Base-by-base conservation (phyloP, 2,888 invertebrate species). In the Apeira syringaria region DNA sequence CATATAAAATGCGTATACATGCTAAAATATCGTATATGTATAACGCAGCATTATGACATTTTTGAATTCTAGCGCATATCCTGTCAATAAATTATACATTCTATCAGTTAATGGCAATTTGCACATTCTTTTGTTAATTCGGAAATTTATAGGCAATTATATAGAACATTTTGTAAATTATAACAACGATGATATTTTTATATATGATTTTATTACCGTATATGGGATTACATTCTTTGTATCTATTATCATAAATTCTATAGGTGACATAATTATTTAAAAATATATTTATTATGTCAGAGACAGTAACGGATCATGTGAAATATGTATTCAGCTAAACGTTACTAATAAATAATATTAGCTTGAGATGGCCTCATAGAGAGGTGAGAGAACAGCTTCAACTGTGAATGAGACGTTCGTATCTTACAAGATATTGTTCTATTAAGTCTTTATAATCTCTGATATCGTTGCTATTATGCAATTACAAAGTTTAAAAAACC, bases 171-270 rank as follows among this genome's bases (percentile, higher is more conserved):
- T n/a, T 37, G 38, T 50, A 45, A 50, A 53, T 50, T 49, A 50
- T 50, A 32, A 39, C 32, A 37, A 38, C 45, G 47, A 40, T 40
- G 42, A 56, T 34, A 43, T 46, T 54, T 59, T 60, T 53, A 53
- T 53, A 53, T 58, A 35, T 40, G 34, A 28, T 52, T 58, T 42
- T 35, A 56, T 59, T 50, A 42, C 43, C 37, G 35, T 56, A 56
- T 56, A 53, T 38, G 38, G 50, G 43, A 43, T 50, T 47, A 35
- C 37, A 40, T 34, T 47, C 27, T 49, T 40, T 54, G 46, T 45
- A 11, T 33, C 40, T 38, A 49, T 47, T 55, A 42, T 35, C 18
- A 49, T 52, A 46, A 45, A 45, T 24, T 24, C 12, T 17, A 38
- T 49, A 41, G 31, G 24, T 41, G 35, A 30, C 36, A 45, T 45